A percentile compares a stretch with the other conserved stretches of the same genome.
Evolutionary conservation across 2,113 vertebrate species (phyloP).

Genomic region (Scartelaos histophorus): DNA sequence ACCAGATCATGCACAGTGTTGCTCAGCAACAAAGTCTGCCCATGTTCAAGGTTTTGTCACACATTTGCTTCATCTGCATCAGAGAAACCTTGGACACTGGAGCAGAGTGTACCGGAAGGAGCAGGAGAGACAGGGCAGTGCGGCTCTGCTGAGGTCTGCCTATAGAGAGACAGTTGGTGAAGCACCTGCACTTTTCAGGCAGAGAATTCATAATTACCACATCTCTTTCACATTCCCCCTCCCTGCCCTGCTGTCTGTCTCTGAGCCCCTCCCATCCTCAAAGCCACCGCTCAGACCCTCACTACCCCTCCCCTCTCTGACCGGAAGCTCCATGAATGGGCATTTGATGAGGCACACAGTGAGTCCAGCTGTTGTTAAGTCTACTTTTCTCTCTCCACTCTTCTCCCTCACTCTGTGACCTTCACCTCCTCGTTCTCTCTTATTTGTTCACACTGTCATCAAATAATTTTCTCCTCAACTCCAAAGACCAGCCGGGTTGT

Average conservation of each 20-base stretch:
- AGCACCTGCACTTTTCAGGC: constrained; percentile 67
- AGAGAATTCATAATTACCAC: constrained; percentile 59
- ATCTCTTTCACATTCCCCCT: constrained; percentile 43
- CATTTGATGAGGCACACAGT: constrained; percentile 45
- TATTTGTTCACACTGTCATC: constrained; percentile 58
- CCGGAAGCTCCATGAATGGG: constrained; percentile 75
- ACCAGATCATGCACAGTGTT: constrained; percentile 28
- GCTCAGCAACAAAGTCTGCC: constrained; percentile 54
- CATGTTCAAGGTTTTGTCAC: not conserved
- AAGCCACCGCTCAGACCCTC: constrained; percentile 58
- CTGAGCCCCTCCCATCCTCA: constrained; percentile 31
- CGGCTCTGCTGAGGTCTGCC: constrained; percentile 2
- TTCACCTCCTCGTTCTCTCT: constrained; percentile 14
- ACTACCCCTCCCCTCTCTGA: constrained; percentile 43
- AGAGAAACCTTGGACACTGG: not conserved
- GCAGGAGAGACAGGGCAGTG: constrained; percentile 18
- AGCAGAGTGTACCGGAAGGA: not conserved
- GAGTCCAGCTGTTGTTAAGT: constrained; percentile 61
- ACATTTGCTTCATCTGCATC: not conserved
- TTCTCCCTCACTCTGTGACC: constrained; percentile 7
- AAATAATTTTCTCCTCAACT: constrained; percentile 50
- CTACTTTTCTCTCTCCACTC: constrained; percentile 15
- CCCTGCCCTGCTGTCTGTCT: constrained; percentile 18
- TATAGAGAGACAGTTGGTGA: constrained; percentile 25
- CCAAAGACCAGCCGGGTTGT: constrained; percentile 46